Evolutionary conservation across 2,888 invertebrate species (phyloP).

Genomic region (Lycophotia porphyrea): DNA sequence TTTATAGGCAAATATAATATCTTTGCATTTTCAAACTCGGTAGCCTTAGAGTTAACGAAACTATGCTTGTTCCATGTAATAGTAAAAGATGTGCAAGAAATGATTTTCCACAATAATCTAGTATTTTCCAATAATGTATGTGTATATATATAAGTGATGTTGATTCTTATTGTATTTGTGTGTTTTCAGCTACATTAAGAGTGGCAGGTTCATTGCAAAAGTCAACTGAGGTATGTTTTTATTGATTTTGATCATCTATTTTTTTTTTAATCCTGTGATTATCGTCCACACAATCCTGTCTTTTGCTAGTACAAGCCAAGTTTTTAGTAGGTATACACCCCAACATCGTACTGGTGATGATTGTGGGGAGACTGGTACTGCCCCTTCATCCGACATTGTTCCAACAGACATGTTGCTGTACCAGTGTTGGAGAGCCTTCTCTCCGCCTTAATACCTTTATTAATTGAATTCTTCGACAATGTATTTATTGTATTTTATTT

Average conservation of each 20-base stretch:
- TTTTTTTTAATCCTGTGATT: too few relatives aligned
- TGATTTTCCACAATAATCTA: neutral
- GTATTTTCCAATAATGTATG: neutral
- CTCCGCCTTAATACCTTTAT: too few relatives aligned
- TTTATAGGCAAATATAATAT: neutral
- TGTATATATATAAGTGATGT: neutral
- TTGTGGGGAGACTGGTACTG: too few relatives aligned
- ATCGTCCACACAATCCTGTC: too few relatives aligned
- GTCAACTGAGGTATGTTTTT: conserved; percentile 96
- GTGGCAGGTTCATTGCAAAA: conserved; percentile 98
- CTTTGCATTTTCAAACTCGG: neutral
- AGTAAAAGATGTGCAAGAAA: neutral
- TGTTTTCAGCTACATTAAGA: conserved; percentile 95
- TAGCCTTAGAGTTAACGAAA: neutral
- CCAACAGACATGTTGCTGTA: too few relatives aligned
- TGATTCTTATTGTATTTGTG: neutral
- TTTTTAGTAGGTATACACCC: too few relatives aligned
- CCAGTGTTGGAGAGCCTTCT: too few relatives aligned
- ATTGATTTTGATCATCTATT: neutral
- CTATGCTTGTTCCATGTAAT: neutral
- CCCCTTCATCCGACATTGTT: too few relatives aligned
- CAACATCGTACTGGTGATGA: too few relatives aligned
- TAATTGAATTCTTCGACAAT: too few relatives aligned
- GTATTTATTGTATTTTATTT: too few relatives aligned
- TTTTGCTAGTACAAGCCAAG: too few relatives aligned